Percentiles rank a stretch among this genome's conserved stretches.
Conservation (phyloP, 2,113 vertebrate species). For the Osmerus eperlanus region DNA sequence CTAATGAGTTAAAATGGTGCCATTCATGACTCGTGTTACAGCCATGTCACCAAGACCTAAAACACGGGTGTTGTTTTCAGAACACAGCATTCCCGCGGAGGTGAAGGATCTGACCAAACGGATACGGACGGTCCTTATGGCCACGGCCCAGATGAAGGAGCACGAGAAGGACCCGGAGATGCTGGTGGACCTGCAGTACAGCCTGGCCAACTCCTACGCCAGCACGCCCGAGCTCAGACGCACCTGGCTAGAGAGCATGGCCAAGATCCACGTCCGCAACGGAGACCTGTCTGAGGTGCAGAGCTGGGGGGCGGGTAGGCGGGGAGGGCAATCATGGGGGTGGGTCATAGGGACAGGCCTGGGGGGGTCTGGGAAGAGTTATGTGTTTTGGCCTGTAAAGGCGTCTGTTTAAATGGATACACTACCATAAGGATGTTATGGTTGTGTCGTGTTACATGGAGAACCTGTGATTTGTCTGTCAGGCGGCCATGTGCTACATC, state of each 20-base stretch:
- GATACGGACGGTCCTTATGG: slow-evolving; percentile 95
- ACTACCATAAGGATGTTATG: too few relatives aligned
- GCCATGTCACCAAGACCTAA: too few relatives aligned
- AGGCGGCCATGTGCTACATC: slow-evolving; percentile 99
- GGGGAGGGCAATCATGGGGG: neutral
- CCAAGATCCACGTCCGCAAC: slow-evolving; percentile 93
- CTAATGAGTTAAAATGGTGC: too few relatives aligned
- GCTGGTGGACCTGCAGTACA: slow-evolving; percentile 97
- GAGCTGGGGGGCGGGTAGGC: neutral
- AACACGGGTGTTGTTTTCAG: slow-evolving; percentile 59
- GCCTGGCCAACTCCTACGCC: slow-evolving; percentile 95
- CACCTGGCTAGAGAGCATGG: slow-evolving; percentile 99
- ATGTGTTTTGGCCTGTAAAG: neutral
- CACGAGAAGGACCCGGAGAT: slow-evolving; percentile 98
- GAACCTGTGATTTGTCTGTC: slow-evolving; percentile 16
- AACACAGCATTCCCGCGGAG: slow-evolving; percentile 90
- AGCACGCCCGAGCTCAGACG: slow-evolving; percentile 93
- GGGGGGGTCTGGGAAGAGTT: neutral
- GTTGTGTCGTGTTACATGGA: too few relatives aligned
- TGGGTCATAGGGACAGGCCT: neutral
- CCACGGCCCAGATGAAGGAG: slow-evolving; percentile 98
- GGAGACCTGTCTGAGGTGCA: slow-evolving; percentile 95
- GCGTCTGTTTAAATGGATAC: neutral
- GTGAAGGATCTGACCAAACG: slow-evolving; percentile 97
- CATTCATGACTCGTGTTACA: too few relatives aligned